Evolutionary conservation across 2,113 vertebrate species (phyloP).

Genomic region (Aythya baeri): DNA sequence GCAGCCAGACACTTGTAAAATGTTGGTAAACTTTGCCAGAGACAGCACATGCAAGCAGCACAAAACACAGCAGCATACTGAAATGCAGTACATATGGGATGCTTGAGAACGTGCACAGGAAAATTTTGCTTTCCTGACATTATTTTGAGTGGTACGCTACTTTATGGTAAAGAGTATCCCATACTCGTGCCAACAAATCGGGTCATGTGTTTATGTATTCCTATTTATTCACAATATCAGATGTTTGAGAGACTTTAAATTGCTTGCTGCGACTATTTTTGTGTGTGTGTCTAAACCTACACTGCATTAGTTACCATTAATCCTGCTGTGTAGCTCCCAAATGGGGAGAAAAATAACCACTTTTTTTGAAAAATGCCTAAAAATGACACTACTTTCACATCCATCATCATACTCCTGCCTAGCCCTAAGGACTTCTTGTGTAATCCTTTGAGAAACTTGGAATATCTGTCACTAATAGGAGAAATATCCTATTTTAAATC

Average conservation of each 20-base stretch:
- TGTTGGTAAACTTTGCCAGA: background rate
- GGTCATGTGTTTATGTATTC: background rate
- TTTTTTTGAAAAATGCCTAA: constrained; percentile 47
- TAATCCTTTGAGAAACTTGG: background rate
- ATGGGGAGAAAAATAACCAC: constrained; percentile 45
- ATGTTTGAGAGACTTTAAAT: constrained; percentile 16
- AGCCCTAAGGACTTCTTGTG: background rate
- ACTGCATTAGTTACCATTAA: constrained; percentile 62
- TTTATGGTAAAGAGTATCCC: background rate
- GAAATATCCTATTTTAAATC: background rate
- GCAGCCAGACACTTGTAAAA: constrained; percentile 7
- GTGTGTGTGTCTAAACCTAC: constrained; percentile 13
- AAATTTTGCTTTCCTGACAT: background rate
- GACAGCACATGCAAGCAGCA: background rate
- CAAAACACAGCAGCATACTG: background rate
- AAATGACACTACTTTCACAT: constrained; percentile 53
- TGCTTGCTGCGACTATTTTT: background rate
- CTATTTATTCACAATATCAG: constrained; percentile 28
- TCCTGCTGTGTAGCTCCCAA: background rate
- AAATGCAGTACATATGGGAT: background rate
- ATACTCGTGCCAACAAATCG: background rate
- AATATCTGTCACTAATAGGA: background rate
- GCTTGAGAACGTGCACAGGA: background rate
- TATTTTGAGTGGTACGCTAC: background rate
- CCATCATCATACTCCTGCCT: constrained; percentile 49